Evolutionary conservation across 2,797 vertebrate species (phyloP).

Genomic region (Tadarida brasiliensis): DNA sequence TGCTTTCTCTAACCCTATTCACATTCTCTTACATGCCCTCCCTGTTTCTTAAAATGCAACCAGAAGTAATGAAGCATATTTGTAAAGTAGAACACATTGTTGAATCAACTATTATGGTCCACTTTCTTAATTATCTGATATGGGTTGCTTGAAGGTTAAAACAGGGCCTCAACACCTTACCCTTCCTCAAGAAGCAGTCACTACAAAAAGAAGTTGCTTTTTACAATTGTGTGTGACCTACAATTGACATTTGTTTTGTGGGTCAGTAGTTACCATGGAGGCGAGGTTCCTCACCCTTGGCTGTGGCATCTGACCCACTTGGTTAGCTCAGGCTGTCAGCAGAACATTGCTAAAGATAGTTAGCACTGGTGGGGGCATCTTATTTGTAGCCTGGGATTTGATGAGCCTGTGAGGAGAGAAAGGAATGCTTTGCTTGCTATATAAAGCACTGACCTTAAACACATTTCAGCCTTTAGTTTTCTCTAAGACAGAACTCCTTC

Average conservation of each 20-base stretch:
- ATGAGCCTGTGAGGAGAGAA: slow-evolving; percentile 25
- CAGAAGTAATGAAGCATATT: background rate
- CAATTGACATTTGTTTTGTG: slow-evolving; percentile 53
- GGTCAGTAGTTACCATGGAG: slow-evolving; percentile 32
- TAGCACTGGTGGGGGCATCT: slow-evolving; percentile 10
- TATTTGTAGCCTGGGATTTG: slow-evolving; percentile 17
- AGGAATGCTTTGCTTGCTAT: slow-evolving; percentile 39
- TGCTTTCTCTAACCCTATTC: background rate
- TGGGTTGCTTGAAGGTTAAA: background rate
- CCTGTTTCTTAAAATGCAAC: background rate
- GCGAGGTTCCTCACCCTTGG: slow-evolving; percentile 36
- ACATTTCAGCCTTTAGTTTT: slow-evolving; percentile 34
- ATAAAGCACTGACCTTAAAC: slow-evolving; percentile 61
- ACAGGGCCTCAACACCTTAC: background rate
- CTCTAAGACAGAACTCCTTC: slow-evolving; percentile 46
- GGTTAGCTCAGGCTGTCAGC: slow-evolving; percentile 46
- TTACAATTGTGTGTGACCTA: slow-evolving; percentile 37
- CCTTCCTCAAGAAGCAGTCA: slow-evolving; percentile 6
- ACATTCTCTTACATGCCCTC: background rate
- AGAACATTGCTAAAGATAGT: slow-evolving; percentile 66
- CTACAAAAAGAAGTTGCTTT: slow-evolving; percentile 50
- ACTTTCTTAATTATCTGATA: background rate
- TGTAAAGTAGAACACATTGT: background rate
- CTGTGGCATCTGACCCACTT: slow-evolving; percentile 71
- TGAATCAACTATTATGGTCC: background rate